A percentile compares a stretch with the other conserved stretches of the same genome.
phyloP scores from a whole-genome alignment of 1,140 invertebrate genomes.

The Stegodyphus dumicola region DNA sequence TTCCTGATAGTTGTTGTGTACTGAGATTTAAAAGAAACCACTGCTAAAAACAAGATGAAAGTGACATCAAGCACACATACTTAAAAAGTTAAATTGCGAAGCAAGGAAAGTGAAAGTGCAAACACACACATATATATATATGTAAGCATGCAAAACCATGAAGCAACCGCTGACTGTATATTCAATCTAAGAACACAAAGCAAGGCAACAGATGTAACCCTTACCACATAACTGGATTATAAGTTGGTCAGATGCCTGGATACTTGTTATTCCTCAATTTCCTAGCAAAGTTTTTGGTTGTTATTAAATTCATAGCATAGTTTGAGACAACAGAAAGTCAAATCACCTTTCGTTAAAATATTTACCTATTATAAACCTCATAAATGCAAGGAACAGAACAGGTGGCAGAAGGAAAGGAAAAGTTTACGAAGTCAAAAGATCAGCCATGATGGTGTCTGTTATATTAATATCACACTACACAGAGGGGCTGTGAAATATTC shows the following conservation, averaged over 20 bases:
- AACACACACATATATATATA: slow-evolving; percentile 44
- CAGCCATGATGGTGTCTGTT: no score
- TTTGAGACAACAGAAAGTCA: no score
- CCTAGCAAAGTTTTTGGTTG: slow-evolving; percentile 56
- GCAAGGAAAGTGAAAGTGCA: slow-evolving; percentile 59
- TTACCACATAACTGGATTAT: slow-evolving; percentile 57
- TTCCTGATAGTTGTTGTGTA: no score
- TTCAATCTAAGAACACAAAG: slow-evolving; percentile 61
- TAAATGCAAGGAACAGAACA: no score
- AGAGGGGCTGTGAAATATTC: no score
- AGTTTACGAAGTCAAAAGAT: no score
- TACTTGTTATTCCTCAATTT: slow-evolving; percentile 55
- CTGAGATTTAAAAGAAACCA: no score
- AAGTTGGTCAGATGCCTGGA: slow-evolving; percentile 24
- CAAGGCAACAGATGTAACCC: slow-evolving; percentile 59
- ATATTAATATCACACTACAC: no score
- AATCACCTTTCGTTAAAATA: no score
- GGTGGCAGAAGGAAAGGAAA: no score
- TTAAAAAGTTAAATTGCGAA: slow-evolving; percentile 19
- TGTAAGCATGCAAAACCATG: slow-evolving; percentile 51
- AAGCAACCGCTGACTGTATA: slow-evolving; percentile 56
- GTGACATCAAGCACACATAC: slow-evolving; percentile 54
- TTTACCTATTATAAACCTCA: no score
- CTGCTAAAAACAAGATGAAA: not conserved
- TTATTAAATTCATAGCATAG: slow-evolving; percentile 35